Evolutionary conservation across 2,888 invertebrate genomes (phyloP), one percentile per base, ranked within the genome.

Genomic region (Leptinotarsa tumamoca): DNA sequence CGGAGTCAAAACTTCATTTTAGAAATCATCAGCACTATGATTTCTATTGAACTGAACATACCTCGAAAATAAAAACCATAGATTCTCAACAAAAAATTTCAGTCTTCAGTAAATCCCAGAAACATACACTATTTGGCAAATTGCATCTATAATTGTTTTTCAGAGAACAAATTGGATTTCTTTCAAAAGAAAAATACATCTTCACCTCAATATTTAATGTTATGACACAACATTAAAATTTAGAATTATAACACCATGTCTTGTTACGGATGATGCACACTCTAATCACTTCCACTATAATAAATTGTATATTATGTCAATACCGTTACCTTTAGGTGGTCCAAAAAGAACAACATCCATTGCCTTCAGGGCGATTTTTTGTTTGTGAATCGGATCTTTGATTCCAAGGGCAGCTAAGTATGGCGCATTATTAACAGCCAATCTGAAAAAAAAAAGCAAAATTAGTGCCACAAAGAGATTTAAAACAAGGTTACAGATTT

Each of bases 271-370:
- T 27, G 43, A 63, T 63, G 63, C 17, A 50, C 52, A 50, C 52
- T 50, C n/a, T 68, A 21, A 68, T 68, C 18, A 50, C 33, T 50
- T 23, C 43, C 63, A 43, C n/a, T 10, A 63, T n/a, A 63, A 63
- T 63, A 17, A 52, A n/a, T n/a, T 15, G 33, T n/a, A n/a, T 58
- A 43, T n/a, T 5, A 33, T 33, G 33, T 63, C 68, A 18, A 50
- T 27, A 56, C 23, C 21, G 23, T 69, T 92, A 97, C 98, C 96
- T 93, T 98, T 97, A 43, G 98, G 98, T 77, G 98, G 96, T 68
- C 99, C 99, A 89, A 99, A 99, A 51, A 99, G 92, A 27, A 99
- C 99, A 70, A 98, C 96, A 89, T 99, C 99, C 96, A 98, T 98
- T 18, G 99, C 99, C 89, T 99, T 99, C 63, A 99, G 91, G 4